These are phyloP conservation scores for Agonopterix alstromeriana DNA, from an alignment of 2,888 invertebrate species.

Conservation along the genomic window DNA sequence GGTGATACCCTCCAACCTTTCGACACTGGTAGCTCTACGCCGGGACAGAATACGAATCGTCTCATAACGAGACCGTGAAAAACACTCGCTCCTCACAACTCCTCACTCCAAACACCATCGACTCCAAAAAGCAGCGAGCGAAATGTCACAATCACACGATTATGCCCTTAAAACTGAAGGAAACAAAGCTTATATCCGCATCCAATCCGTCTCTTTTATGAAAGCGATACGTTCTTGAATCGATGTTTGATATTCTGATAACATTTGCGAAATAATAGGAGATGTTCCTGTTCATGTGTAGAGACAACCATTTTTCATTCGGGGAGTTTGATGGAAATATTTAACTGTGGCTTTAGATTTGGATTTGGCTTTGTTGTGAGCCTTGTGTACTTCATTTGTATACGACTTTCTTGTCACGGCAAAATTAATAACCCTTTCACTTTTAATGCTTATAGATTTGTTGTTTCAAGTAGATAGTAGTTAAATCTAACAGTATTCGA, in stretches of 20 bases:
- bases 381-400: conserved; percentile 22
- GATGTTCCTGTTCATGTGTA: conserved; percentile 42
- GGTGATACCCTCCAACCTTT: conserved; percentile 38
- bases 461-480: no score
- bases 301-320: conserved; percentile 38
- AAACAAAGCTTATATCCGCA: conserved; percentile 26
- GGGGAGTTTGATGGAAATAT: conserved; percentile 43
- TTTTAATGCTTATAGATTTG: no score
- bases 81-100: conserved; percentile 62
- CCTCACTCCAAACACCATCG: conserved; percentile 34
- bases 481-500: no score
- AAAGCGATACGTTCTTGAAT: conserved; percentile 32
- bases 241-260: conserved; percentile 65
- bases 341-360: conserved; percentile 22
- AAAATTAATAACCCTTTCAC: conserved; percentile 18
- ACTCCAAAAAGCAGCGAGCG: conserved; percentile 29
- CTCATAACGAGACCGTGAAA: conserved; percentile 67
- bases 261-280: conserved; percentile 63
- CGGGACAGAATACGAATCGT: conserved; percentile 65
- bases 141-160: conserved; percentile 23
- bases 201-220: conserved; percentile 6
- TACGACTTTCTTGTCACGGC: conserved; percentile 16
- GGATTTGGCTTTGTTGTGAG: conserved; percentile 13
- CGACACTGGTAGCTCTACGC: conserved; percentile 34
- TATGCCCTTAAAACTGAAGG: conserved; percentile 23